Evolutionary conservation across 1,140 invertebrate species (phyloP).

Genomic region (Drosophila varians): DNA sequence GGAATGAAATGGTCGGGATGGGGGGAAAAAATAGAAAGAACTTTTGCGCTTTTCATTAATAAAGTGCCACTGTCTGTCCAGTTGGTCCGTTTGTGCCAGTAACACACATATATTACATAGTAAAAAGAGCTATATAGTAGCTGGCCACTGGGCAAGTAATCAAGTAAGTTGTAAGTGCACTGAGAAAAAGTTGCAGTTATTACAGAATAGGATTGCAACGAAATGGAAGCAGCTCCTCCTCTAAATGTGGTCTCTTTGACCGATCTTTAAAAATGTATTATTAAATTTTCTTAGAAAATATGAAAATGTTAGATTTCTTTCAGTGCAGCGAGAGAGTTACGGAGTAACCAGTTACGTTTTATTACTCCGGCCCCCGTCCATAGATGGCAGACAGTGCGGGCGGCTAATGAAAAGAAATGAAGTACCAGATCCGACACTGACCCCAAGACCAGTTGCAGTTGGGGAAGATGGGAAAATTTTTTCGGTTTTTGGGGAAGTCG

Average conservation of each 20-base stretch:
- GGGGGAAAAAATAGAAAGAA: conserved; percentile 49
- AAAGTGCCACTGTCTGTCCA: conserved; percentile 55
- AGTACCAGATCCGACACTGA: conserved; percentile 10
- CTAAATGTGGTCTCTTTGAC: not conserved
- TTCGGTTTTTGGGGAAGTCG: conserved; percentile 1
- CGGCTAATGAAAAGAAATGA: conserved; percentile 79
- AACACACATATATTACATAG: conserved; percentile 72
- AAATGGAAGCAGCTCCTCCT: not conserved
- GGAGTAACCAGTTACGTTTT: conserved; percentile 77
- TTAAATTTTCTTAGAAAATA: too few species aligned
- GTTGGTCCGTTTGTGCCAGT: conserved; percentile 47
- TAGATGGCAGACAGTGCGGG: conserved; percentile 45
- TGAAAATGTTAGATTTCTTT: too few species aligned
- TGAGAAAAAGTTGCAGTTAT: too few species aligned
- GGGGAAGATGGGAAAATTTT: not conserved
- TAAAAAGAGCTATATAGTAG: conserved; percentile 18
- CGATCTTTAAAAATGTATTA: too few species aligned
- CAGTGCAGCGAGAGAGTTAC: conserved; percentile 43
- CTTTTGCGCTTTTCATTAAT: conserved; percentile 80
- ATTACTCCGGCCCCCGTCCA: conserved; percentile 49
- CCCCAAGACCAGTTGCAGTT: conserved; percentile 29
- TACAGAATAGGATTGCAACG: not conserved
- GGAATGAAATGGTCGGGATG: conserved; percentile 7
- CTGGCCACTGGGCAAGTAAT: conserved; percentile 19
- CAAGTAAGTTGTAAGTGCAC: conserved; percentile 25